A percentile compares a stretch with the other conserved stretches of the same genome.
Conservation (phyloP, 2,888 invertebrate species). For the Drosophila neonasuta region DNA sequence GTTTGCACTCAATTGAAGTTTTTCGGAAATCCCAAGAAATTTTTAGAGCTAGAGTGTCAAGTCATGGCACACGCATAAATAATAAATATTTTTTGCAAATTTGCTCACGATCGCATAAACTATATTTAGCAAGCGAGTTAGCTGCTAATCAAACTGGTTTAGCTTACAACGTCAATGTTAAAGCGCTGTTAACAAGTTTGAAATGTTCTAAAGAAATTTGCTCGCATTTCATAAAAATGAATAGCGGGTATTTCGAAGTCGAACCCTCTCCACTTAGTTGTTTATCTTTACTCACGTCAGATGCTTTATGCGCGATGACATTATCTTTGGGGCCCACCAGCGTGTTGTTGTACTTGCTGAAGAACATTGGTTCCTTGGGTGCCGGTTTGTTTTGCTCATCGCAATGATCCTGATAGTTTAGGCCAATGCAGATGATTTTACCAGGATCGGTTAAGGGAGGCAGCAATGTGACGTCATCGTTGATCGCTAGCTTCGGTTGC, state of each 20-base stretch:
- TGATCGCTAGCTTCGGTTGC: constrained; percentile 43
- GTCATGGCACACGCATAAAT: too few relatives aligned
- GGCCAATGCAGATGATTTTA: constrained; percentile 92
- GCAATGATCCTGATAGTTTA: constrained; percentile 94
- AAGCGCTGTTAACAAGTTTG: too few relatives aligned
- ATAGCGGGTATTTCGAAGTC: neutral
- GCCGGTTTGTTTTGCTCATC: constrained; percentile 89
- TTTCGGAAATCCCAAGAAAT: too few relatives aligned
- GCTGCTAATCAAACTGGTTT: too few relatives aligned
- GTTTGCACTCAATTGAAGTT: too few relatives aligned
- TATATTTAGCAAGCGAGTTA: too few relatives aligned
- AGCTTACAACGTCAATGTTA: too few relatives aligned
- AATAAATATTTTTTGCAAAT: too few relatives aligned
- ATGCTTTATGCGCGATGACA: constrained; percentile 86
- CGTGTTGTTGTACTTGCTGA: constrained; percentile 92
- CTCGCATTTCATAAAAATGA: neutral
- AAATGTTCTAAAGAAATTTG: too few relatives aligned
- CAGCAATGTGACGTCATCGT: constrained; percentile 76
- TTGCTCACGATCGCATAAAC: too few relatives aligned
- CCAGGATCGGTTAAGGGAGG: constrained; percentile 91
- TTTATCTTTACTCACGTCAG: constrained; percentile 83
- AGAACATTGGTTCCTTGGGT: constrained; percentile 92
- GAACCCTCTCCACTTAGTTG: neutral
- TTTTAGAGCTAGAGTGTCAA: too few relatives aligned
- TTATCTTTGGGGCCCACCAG: constrained; percentile 89